A percentile compares a stretch with the other conserved stretches of the same genome.
Evolutionary conservation across 35 echinoderm and acorn worm genomes (phyloP).

Genomic region (Apostichopus parvimensis): DNA sequence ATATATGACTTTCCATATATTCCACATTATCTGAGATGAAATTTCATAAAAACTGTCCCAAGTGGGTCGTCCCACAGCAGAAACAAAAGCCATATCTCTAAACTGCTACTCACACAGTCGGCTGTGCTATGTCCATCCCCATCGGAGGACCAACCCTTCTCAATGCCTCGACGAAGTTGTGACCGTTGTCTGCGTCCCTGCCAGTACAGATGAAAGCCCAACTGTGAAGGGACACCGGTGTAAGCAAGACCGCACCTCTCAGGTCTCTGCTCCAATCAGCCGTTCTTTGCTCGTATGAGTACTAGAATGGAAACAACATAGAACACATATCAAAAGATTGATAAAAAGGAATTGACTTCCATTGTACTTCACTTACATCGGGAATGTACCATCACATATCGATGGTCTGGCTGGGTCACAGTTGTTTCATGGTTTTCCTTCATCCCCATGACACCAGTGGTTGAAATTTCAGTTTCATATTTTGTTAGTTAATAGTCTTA

Average conservation of each 20-base stretch:
- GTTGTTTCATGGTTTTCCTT: too few relatives aligned
- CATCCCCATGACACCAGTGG: too few relatives aligned
- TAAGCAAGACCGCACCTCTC: constrained; percentile 51
- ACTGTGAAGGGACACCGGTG: constrained; percentile 20
- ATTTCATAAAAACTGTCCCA: too few relatives aligned
- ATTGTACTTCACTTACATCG: too few relatives aligned
- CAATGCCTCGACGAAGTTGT: constrained; percentile 64
- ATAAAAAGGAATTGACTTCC: not conserved
- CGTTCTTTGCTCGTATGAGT: constrained; percentile 56
- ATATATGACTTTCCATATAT: too few relatives aligned
- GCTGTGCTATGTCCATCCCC: constrained; percentile 67
- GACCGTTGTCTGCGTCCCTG: constrained; percentile 34
- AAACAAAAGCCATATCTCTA: too few relatives aligned
- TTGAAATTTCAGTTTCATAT: too few relatives aligned
- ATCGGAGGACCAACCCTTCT: constrained; percentile 61
- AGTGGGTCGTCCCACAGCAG: too few relatives aligned
- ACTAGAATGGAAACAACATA: not conserved
- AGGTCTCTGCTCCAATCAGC: constrained; percentile 75
- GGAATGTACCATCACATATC: too few relatives aligned
- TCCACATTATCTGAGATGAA: not conserved
- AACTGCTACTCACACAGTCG: constrained; percentile 55
- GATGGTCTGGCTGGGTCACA: too few relatives aligned
- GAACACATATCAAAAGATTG: not conserved
- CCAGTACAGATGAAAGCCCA: constrained; percentile 68
- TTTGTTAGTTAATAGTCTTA: too few relatives aligned